phyloP scores from a whole-genome alignment of 2,797 vertebrate species.

The Ataeniobius toweri region DNA sequence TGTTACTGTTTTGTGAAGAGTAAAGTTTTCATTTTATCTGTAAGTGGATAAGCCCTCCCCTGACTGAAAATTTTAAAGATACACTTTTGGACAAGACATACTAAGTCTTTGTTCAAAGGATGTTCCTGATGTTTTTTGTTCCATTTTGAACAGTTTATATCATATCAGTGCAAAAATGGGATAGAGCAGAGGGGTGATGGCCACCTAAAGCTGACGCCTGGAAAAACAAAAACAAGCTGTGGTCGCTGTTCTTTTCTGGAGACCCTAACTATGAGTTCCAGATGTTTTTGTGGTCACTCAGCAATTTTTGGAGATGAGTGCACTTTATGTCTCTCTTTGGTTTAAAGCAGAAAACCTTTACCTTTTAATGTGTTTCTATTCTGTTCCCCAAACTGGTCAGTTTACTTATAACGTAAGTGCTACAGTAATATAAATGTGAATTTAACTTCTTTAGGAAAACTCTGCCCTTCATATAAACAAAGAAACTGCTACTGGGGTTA shows the following conservation, averaged over 20 bases:
- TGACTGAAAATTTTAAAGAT: not conserved
- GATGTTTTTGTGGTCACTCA: constrained; percentile 8
- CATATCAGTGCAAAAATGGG: not conserved
- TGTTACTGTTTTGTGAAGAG: not conserved
- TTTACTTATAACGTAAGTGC: not conserved
- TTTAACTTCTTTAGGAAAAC: not conserved
- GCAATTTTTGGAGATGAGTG: not conserved
- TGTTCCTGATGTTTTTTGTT: not conserved
- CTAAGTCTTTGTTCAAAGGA: not conserved
- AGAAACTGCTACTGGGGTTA: not conserved
- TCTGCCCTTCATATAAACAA: not conserved
- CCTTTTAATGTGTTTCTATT: not conserved
- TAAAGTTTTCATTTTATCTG: not conserved
- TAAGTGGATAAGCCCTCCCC: not conserved
- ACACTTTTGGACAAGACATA: not conserved
- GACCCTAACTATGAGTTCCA: not conserved
- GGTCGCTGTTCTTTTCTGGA: not conserved
- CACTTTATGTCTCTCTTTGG: constrained; percentile 6
- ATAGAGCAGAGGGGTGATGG: not conserved
- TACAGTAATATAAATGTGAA: not conserved
- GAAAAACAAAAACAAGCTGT: not conserved
- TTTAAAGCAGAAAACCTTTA: not conserved
- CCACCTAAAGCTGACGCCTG: not conserved
- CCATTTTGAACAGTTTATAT: not conserved
- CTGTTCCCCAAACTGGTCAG: not conserved